Percentiles rank a stretch among this genome's conserved stretches.
phyloP scores from a whole-genome alignment of 1,140 invertebrate species.

The Hormaphis cornu region DNA sequence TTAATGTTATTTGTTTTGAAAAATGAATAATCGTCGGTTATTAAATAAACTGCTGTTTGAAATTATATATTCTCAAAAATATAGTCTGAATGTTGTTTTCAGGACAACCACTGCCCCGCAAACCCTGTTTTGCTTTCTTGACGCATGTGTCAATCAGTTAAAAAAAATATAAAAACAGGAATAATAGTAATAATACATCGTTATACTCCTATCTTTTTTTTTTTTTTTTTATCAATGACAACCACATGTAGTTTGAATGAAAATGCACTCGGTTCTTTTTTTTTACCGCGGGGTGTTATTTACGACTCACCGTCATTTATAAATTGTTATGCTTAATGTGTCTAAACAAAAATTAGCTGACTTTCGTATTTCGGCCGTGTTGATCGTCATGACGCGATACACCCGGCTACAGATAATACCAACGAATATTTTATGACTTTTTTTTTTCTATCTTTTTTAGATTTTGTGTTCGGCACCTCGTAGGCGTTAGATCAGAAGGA shows the following conservation, averaged over 20 bases:
- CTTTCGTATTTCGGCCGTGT: background rate
- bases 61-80: too few relatives aligned
- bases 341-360: slow-evolving; percentile 26
- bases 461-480: slow-evolving; percentile 2
- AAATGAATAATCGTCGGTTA: too few relatives aligned
- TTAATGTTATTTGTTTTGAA: too few relatives aligned
- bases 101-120: background rate
- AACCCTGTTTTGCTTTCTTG: background rate
- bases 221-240: background rate
- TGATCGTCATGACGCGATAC: slow-evolving; percentile 13
- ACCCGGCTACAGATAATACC: slow-evolving; percentile 2
- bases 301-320: background rate
- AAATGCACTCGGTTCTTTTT: background rate
- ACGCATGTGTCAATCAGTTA: background rate
- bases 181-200: too few relatives aligned
- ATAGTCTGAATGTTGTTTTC: background rate
- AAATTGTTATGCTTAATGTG: background rate
- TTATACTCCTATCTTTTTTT: too few relatives aligned
- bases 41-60: too few relatives aligned
- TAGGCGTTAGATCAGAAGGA: slow-evolving; percentile 20
- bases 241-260: slow-evolving; percentile 6
- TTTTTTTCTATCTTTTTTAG: slow-evolving; percentile 5
- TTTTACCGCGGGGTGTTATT: background rate
- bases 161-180: background rate
- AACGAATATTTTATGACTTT: slow-evolving; percentile 4